Evolutionary conservation across 1,140 invertebrate species (phyloP).

Genomic region (Brachionus rubens): DNA sequence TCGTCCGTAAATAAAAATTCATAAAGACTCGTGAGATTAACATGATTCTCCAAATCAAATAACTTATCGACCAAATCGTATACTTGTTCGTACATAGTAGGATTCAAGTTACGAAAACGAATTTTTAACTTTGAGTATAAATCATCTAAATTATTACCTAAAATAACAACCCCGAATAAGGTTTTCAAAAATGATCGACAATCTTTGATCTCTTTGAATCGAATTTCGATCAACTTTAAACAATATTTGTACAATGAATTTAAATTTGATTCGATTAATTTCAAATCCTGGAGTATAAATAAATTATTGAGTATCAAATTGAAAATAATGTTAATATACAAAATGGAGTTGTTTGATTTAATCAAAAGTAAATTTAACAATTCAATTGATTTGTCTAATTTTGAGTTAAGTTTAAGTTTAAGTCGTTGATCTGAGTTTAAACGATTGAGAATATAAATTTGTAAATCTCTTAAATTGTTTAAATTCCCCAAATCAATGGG

Average conservation of each 20-base stretch:
- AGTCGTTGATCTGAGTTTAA: background rate
- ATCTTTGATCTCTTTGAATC: no score
- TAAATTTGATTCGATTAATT: background rate
- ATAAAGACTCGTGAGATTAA: background rate
- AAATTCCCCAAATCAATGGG: background rate
- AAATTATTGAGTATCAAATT: background rate
- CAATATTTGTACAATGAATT: background rate
- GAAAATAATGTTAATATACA: background rate
- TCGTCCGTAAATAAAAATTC: background rate
- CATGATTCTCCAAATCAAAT: background rate
- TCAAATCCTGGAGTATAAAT: background rate
- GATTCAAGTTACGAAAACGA: background rate
- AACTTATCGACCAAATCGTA: no score
- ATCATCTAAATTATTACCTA: no score
- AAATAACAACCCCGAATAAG: no score
- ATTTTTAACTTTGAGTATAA: background rate
- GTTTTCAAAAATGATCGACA: no score
- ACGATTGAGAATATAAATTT: background rate
- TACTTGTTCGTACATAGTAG: background rate
- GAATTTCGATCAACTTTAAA: background rate
- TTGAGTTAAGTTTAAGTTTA: background rate
- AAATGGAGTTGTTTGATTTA: background rate
- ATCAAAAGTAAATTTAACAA: background rate
- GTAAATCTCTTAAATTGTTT: conserved; percentile 1
- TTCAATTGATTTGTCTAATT: conserved; percentile 1